Percentiles rank a stretch among this genome's conserved stretches.
These are phyloP conservation scores for Baccha elongata DNA, from an alignment of 2,888 invertebrate genomes.

Conservation along the genomic window DNA sequence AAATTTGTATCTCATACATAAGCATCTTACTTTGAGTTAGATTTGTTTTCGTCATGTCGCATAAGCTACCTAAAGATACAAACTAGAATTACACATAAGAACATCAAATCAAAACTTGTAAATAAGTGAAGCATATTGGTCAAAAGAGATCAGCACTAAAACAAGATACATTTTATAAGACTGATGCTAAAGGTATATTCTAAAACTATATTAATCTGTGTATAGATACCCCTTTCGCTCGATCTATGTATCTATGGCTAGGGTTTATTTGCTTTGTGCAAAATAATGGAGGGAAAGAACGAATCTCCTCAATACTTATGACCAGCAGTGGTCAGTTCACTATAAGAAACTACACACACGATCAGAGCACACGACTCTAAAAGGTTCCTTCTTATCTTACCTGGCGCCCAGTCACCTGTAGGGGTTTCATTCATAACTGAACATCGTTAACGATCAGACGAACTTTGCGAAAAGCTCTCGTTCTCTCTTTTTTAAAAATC, in stretches of 20 bases:
- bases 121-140: not conserved
- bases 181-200: too few relatives aligned
- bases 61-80: constrained; percentile 22
- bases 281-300: constrained; percentile 31
- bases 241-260: constrained; percentile 8
- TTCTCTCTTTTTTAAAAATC: constrained; percentile 67
- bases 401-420: constrained; percentile 76
- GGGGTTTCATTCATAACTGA: constrained; percentile 81
- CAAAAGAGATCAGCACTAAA: not conserved
- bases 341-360: constrained; percentile 52
- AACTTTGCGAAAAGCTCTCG: constrained; percentile 76
- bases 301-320: constrained; percentile 2
- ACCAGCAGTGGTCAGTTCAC: constrained; percentile 25
- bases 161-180: too few relatives aligned
- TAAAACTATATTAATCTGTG: constrained; percentile 17
- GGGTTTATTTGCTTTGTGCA: constrained; percentile 42
- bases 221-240: constrained; percentile 30
- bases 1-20: not conserved
- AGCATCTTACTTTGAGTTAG: too few relatives aligned
- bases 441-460: constrained; percentile 80
- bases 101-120: constrained; percentile 14
- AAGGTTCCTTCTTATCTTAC: constrained; percentile 75
- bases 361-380: constrained; percentile 35
- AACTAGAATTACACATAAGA: not conserved
- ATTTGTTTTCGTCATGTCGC: not conserved